Evolutionary conservation across 2,113 vertebrate genomes (phyloP), one percentile per base, ranked within the genome.

Genomic region (Hymenochirus boettgeri): DNA sequence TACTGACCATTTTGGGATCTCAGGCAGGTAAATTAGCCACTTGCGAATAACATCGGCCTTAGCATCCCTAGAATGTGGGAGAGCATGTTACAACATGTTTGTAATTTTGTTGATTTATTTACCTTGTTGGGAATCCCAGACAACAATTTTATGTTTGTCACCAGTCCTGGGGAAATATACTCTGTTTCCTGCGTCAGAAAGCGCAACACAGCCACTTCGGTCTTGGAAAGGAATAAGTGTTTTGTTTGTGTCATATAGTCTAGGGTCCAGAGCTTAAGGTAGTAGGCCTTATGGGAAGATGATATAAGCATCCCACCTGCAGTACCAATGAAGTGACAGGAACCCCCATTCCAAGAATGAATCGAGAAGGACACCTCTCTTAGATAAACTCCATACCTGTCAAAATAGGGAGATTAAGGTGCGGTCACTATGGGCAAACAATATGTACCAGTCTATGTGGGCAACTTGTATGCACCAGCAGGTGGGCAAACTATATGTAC

Each of bases 311-410:
- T 73, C 25, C 52, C 11, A 7, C 78, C 48, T 55, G 73, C 6
- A 79, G n/a, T 7, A 65, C 51, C 31, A 90, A 55, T 2, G 77
- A 70, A 0, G 75, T 88, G 21, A 82, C 77, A 0, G 88, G 77
- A 15, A 78, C 76, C 2, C 86, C 84, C 0, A 76, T 74, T 0
- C 86, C 85, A 31, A 76, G 2, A 91, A 72, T 0, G 72, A n/a
- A 21, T 86, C 85, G 31, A 82, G 57, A 71, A 92, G 75, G 1
- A 73, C 45, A 0, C 88, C 89, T 2, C 84, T 86, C 1, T 74
- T 61, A 10, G 83, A 83, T 51, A 93, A 75, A 3, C 83, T 89
- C 92, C 91, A 94, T 45, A 92, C 79, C 93, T 93, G 70, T 9
- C 15, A n/a, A 42, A 5, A 42, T n/a, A n/a, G n/a, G n/a, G n/a